These are phyloP conservation scores for Xiphophorus maculatus DNA, from an alignment of 2,113 vertebrate species.

Conservation along the genomic window DNA sequence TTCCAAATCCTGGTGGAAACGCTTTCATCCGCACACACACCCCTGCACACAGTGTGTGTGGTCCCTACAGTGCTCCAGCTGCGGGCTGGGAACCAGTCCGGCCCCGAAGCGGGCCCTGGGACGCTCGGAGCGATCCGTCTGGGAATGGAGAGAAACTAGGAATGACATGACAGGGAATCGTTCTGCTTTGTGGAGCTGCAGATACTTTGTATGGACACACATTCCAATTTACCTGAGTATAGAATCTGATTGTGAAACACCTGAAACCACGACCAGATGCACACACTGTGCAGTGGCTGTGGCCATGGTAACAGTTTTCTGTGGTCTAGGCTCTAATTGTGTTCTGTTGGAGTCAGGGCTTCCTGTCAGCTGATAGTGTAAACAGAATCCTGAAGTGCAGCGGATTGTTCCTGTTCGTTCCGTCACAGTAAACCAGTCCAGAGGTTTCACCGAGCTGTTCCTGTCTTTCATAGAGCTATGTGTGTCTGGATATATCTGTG, in stretches of 20 bases:
- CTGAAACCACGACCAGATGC: conserved; percentile 88
- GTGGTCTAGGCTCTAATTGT: conserved; percentile 48
- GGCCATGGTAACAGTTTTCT: conserved; percentile 59
- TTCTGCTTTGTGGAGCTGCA: conserved; percentile 37
- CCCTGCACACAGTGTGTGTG: conserved; percentile 49
- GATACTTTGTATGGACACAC: conserved; percentile 82
- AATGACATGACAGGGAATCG: conserved; percentile 27
- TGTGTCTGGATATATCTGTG: conserved; percentile 45
- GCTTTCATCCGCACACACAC: conserved; percentile 18
- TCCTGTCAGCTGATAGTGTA: conserved; percentile 87
- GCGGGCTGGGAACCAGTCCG: not conserved
- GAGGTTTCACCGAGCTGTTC: conserved; percentile 85
- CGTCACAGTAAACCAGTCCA: conserved; percentile 87
- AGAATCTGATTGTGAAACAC: conserved; percentile 91
- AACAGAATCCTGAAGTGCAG: conserved; percentile 90
- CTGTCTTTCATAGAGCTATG: conserved; percentile 67
- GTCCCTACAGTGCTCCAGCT: conserved; percentile 12
- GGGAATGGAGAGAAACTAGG: conserved; percentile 26
- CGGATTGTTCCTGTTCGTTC: conserved; percentile 81
- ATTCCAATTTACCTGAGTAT: conserved; percentile 98
- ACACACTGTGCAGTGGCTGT: conserved; percentile 87
- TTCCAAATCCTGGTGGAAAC: conserved; percentile 17
- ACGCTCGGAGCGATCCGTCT: conserved; percentile 83
- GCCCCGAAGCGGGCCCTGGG: conserved; percentile 71
- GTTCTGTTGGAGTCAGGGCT: conserved; percentile 85